Evolutionary conservation across 2,888 invertebrate species (phyloP).

Genomic region (Acrobasis consociella): DNA sequence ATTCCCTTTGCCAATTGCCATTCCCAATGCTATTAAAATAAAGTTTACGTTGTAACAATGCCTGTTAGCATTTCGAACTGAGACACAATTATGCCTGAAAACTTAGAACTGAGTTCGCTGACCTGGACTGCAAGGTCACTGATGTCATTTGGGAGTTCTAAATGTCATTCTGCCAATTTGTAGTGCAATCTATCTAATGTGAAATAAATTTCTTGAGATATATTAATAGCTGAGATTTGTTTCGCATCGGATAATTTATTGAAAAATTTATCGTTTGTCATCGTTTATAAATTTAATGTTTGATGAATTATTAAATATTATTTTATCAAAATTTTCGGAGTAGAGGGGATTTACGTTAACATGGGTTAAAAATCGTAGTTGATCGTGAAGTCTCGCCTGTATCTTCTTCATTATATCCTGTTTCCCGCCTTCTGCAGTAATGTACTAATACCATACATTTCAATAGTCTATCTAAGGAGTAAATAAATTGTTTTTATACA

Average conservation of each 20-base stretch:
- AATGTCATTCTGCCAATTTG: not conserved
- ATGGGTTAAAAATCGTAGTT: no score
- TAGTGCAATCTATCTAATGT: conserved; percentile 1
- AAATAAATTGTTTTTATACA: no score
- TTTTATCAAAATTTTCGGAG: no score
- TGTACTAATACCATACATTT: no score
- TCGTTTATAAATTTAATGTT: not conserved
- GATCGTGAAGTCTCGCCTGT: no score
- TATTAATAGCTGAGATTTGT: not conserved
- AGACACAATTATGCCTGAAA: not conserved
- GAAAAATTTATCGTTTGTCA: not conserved
- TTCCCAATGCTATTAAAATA: not conserved
- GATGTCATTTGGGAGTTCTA: not conserved
- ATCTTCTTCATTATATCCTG: no score
- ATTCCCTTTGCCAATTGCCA: not conserved
- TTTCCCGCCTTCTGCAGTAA: no score
- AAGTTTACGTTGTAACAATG: not conserved
- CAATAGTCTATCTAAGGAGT: no score
- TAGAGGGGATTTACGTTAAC: no score
- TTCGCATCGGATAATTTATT: not conserved
- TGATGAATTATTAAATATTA: not conserved
- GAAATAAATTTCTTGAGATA: not conserved
- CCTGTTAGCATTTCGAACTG: not conserved
- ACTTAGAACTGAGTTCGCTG: not conserved
- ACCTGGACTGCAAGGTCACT: not conserved